Conservation (phyloP, 2,113 vertebrate genomes). For the Misgurnus mizolepis region DNA sequence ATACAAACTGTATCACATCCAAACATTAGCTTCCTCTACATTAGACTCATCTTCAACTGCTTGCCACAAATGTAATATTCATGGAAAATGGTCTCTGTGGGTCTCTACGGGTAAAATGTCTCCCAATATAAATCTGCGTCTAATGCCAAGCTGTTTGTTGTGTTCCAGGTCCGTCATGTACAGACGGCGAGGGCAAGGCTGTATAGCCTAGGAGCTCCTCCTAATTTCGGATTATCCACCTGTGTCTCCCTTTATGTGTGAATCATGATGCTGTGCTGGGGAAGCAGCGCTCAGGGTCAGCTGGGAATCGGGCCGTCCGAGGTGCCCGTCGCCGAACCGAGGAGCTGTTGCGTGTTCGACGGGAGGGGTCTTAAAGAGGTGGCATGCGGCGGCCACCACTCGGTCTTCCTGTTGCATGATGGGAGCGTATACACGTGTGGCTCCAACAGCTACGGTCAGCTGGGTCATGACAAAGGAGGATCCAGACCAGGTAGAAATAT, state of each 20-base stretch:
- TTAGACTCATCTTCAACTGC: too few relatives aligned
- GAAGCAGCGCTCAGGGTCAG: conserved; percentile 87
- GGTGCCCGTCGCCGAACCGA: conserved; percentile 81
- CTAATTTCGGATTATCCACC: conserved; percentile 47
- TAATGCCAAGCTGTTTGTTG: conserved; percentile 15
- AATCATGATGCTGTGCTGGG: conserved; percentile 92
- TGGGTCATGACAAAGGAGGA: conserved; percentile 86
- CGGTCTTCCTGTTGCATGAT: conserved; percentile 87
- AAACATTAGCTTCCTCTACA: too few relatives aligned
- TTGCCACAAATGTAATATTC: too few relatives aligned
- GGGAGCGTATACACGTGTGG: conserved; percentile 94
- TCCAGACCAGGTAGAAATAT: conserved; percentile 79
- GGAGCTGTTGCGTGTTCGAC: conserved; percentile 76
- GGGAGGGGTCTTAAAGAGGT: conserved; percentile 84
- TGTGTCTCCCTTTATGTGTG: conserved; percentile 24
- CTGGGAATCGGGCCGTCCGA: conserved; percentile 80
- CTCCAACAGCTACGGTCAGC: conserved; percentile 88
- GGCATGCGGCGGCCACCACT: conserved; percentile 87
- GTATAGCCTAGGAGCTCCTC: conserved; percentile 63
- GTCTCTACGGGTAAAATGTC: too few relatives aligned
- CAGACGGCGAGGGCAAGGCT: conserved; percentile 69
- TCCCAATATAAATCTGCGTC: not conserved
- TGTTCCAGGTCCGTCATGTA: conserved; percentile 61
- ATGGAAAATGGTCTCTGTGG: too few relatives aligned
- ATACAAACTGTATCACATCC: too few relatives aligned